Evolutionary conservation across 2,888 invertebrate genomes (phyloP).

Genomic region (Arctia plantaginis): DNA sequence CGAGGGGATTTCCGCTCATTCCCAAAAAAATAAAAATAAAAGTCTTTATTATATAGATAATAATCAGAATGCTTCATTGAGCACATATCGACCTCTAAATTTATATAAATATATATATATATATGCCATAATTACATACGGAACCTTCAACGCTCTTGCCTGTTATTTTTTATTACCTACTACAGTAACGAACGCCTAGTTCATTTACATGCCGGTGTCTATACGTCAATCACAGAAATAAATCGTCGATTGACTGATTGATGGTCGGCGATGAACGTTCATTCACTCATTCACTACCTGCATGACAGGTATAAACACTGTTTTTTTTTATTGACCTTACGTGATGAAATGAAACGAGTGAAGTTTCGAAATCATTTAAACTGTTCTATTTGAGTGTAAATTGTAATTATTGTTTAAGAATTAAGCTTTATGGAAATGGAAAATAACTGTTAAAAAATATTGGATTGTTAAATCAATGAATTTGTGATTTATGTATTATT

Average conservation of each 20-base stretch:
- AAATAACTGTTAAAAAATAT: conserved; percentile 19
- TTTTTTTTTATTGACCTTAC: conserved; percentile 43
- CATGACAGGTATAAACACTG: conserved; percentile 44
- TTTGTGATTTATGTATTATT: conserved; percentile 15
- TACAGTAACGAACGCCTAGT: conserved; percentile 55
- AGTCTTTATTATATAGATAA: no score
- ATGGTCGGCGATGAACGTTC: conserved; percentile 70
- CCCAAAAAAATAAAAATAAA: no score
- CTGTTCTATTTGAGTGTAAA: conserved; percentile 29
- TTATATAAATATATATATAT: not conserved
- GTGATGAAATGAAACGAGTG: conserved; percentile 39
- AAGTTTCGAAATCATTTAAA: conserved; percentile 42
- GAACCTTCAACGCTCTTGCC: conserved; percentile 8
- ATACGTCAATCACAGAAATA: conserved; percentile 81
- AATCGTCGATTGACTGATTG: conserved; percentile 76
- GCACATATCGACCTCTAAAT: no score
- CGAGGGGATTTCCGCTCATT: no score
- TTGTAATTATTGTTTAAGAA: conserved; percentile 36
- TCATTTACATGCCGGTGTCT: conserved; percentile 82
- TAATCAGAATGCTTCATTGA: no score
- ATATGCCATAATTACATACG: conserved; percentile 6
- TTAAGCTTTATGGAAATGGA: conserved; percentile 22
- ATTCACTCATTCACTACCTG: conserved; percentile 60
- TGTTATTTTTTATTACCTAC: conserved; percentile 29
- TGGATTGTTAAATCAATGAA: conserved; percentile 6